Evolutionary conservation across 2,797 vertebrate genomes (phyloP).

Genomic region (Trachurus trachurus): DNA sequence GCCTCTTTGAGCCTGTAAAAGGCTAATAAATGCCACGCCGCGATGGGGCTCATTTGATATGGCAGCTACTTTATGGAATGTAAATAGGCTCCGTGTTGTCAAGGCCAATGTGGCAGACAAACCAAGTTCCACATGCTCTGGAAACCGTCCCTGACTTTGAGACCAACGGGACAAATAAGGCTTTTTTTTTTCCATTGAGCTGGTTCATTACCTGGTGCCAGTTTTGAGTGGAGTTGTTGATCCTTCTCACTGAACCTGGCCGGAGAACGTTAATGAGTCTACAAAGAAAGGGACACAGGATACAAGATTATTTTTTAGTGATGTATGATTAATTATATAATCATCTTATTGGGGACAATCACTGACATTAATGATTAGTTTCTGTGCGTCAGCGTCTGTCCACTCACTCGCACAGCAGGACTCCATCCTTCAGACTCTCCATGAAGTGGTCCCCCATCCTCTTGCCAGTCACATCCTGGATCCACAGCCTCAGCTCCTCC

Average conservation of each 20-base stretch:
- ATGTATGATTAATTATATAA: no score
- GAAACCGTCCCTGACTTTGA: conserved; percentile 14
- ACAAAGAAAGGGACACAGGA: conserved; percentile 36
- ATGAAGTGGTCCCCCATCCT: conserved; percentile 91
- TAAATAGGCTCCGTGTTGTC: conserved; percentile 42
- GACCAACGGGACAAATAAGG: conserved; percentile 9
- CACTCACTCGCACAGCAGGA: conserved; percentile 95
- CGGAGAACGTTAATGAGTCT: conserved; percentile 95
- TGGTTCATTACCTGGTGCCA: conserved; percentile 91
- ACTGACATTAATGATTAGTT: neutral
- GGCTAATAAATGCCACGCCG: conserved; percentile 27
- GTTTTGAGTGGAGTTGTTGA: conserved; percentile 92
- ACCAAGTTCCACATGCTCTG: conserved; percentile 17
- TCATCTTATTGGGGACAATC: neutral
- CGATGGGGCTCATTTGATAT: conserved; percentile 42
- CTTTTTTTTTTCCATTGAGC: conserved; percentile 4
- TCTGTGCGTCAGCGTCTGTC: neutral
- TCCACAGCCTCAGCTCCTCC: conserved; percentile 92
- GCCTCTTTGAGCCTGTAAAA: conserved; percentile 35
- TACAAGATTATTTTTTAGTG: neutral
- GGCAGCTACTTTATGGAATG: conserved; percentile 55
- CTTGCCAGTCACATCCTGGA: conserved; percentile 89
- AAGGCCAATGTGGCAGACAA: conserved; percentile 1
- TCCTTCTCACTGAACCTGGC: conserved; percentile 93
- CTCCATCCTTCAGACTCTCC: conserved; percentile 94